Base-by-base conservation (phyloP, 2,888 invertebrate species). In the Trilocha varians region DNA sequence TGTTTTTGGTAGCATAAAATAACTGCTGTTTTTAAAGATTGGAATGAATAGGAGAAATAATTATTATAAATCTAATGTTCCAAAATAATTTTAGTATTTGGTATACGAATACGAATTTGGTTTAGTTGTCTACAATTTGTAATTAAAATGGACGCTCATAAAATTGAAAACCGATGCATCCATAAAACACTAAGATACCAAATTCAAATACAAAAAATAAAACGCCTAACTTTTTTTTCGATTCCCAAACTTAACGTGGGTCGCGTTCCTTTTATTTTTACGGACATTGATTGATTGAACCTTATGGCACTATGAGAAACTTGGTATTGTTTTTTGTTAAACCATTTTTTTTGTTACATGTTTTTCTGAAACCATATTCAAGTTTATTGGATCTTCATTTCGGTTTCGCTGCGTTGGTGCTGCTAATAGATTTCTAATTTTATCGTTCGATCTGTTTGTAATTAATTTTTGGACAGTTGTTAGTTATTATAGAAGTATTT, bases 251-350 rank as follows among this genome's bases (percentile, higher is more conserved):
- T 78, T 80, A 77, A 82, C 78, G 79, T 83, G 82, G 83, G 83
- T 79, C 80, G 79, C 64, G 70, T 69, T 68, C 55, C 78, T 77
- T 80, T 83, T 80, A 76, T 73, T 77, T 75, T 72, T 73, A 72
- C 70, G 72, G 84, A 82, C 84, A 76, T 83, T 84, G 84, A 84
- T 84, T 82, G 83, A 84, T 84, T 78, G 78, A 73, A 74, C 83
- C 74, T 80, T 79, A 78, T 77, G 70, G 71, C 64, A 68, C 78
- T 80, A 77, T 82, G 78, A 74, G 80, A 74, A 78, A 69, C 73
- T 64, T 72, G 58, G 69, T 60, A 75, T 76, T 76, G 74, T 78
- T 78, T 80, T 82, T 82, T 80, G 62, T 62, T 13, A 43, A 54
- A 44, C 46, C 47, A 48, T 45, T 59, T 66, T 70, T 71, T 71